Conservation (phyloP, 1,140 invertebrate genomes). For the Aphelinus atriplicis region DNA sequence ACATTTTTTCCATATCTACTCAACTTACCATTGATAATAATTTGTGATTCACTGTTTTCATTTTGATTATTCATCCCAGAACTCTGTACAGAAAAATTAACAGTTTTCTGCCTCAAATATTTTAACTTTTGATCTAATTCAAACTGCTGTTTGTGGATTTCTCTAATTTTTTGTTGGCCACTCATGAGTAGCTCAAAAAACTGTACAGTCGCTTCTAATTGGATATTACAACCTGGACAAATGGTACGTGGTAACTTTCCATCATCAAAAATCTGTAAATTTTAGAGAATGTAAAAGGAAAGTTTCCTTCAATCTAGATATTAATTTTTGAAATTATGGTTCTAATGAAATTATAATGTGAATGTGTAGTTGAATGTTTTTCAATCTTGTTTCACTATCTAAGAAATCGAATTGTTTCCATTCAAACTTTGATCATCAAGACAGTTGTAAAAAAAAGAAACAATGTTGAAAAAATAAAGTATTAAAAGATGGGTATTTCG, state of each 20-base stretch:
- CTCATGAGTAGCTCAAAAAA: slow-evolving; percentile 76
- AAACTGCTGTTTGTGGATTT: slow-evolving; percentile 65
- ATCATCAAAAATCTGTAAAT: slow-evolving; percentile 73
- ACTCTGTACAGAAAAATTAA: slow-evolving; percentile 26
- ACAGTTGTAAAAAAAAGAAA: no score
- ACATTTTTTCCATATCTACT: slow-evolving; percentile 45
- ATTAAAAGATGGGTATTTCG: no score
- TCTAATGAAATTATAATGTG: no score
- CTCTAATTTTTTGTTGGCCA: slow-evolving; percentile 71
- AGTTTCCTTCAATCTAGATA: no score
- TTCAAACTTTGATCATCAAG: no score
- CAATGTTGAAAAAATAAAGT: no score
- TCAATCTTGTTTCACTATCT: no score
- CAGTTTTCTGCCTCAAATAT: slow-evolving; percentile 14
- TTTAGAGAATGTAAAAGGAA: slow-evolving; percentile 2
- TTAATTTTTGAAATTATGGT: no score
- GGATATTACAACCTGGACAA: slow-evolving; percentile 79
- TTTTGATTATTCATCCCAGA: slow-evolving; percentile 26
- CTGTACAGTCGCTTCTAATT: slow-evolving; percentile 75
- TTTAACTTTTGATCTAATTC: slow-evolving; percentile 50
- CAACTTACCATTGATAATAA: slow-evolving; percentile 33
- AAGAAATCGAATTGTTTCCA: no score
- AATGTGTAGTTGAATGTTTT: no score
- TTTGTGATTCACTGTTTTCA: not conserved
- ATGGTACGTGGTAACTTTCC: slow-evolving; percentile 75